Base-by-base conservation (phyloP, 2,888 invertebrate genomes). In the Agrypnus murinus region DNA sequence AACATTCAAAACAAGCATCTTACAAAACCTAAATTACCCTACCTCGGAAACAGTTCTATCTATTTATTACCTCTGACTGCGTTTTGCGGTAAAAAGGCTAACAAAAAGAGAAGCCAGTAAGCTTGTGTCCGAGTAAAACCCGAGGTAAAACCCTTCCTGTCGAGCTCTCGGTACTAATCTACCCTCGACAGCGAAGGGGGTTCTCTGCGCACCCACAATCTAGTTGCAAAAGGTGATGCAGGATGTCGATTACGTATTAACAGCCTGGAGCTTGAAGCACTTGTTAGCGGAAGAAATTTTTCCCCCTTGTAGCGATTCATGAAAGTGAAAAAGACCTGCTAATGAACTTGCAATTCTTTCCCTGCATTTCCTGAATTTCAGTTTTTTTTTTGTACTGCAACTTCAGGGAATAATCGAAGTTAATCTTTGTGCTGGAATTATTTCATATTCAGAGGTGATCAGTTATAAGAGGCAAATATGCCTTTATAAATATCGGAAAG, bases 11-110 rank as follows among this genome's bases (percentile, higher is more conserved):
- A 81, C 78, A 79, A 77, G 75, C 75, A 72, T 75, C 75, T 78
- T 78, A 78, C 80, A 79, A 80, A 81, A 80, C 78, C 78, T 74
- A 79, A 81, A 80, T 80, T 79, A 79, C 79, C 77, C 72, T 78
- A 77, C 78, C 79, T 78, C 78, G 78, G 80, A 79, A 80, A 81
- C 78, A 76, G 79, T 77, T 79, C 79, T 78, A 78, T 81, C 79
- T 80, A 80, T 81, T 80, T 79, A 80, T 79, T 81, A 77, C 80
- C 78, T 77, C 76, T 69, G 68, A 62, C 73, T 69, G 74, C 66
- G 43, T 32, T 48, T 48, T 46, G 46, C 65, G 65, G 71, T 75
- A 78, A 78, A 79, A 78, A 79, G 69, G 62, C 34, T 36, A 60
- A 66, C 76, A 78, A 78, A 77, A 78, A 77, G 74, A 68, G 65